Conservation (phyloP, 1,140 invertebrate species). For the Drosophila ercepeae region DNA sequence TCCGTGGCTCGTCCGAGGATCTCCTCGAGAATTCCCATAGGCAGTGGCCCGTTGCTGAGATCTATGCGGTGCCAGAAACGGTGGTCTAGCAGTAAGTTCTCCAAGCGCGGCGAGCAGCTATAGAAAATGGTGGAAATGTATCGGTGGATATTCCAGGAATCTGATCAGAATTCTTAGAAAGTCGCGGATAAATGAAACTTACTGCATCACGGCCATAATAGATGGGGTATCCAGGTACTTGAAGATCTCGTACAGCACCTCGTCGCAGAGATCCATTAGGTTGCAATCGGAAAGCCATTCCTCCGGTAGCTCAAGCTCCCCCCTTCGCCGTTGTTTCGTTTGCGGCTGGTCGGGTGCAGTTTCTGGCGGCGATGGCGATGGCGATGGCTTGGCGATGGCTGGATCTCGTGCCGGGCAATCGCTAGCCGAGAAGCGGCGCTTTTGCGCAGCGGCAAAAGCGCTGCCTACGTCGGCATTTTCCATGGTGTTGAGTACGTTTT, state of each 20-base stretch:
- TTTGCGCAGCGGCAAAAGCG: constrained; percentile 53
- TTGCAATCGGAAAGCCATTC: constrained; percentile 9
- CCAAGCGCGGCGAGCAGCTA: constrained; percentile 84
- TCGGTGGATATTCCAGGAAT: background rate
- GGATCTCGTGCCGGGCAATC: constrained; percentile 23
- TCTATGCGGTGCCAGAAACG: constrained; percentile 85
- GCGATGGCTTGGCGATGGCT: constrained; percentile 5
- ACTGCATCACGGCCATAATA: constrained; percentile 85
- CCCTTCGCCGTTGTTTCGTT: constrained; percentile 58
- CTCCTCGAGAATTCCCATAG: constrained; percentile 83
- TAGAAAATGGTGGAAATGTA: constrained; percentile 9
- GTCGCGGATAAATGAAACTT: constrained; percentile 32
- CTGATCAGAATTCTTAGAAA: background rate
- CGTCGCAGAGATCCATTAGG: constrained; percentile 84
- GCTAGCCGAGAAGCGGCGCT: constrained; percentile 59
- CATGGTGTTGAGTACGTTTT: constrained; percentile 33
- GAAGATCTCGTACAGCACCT: constrained; percentile 85
- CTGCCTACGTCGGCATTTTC: constrained; percentile 55
- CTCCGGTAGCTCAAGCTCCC: constrained; percentile 5
- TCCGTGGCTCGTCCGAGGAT: constrained; percentile 84
- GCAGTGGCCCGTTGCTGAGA: constrained; percentile 82
- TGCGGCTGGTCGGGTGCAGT: constrained; percentile 24
- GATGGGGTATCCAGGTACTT: constrained; percentile 84
- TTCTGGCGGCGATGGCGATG: background rate
- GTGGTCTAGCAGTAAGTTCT: constrained; percentile 84